Base-by-base conservation (phyloP, 2,797 vertebrate species). In the Oceanodroma leucorhoa region DNA sequence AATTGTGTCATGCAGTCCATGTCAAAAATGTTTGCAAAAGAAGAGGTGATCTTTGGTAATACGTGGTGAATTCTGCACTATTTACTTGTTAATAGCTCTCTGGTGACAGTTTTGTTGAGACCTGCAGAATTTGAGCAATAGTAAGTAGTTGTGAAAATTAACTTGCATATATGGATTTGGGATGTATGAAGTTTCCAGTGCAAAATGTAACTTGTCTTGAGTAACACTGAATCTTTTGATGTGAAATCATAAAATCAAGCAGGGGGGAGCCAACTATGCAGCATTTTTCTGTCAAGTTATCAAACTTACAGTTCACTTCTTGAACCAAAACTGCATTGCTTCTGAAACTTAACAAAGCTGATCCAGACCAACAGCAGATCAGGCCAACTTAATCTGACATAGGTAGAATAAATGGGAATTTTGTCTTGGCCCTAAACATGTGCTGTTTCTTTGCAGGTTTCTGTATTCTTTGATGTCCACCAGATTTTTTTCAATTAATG, bases 391-490 rank as follows among this genome's bases (percentile, higher is more conserved):
- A 93, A 95, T 96, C 96, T 95, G 94, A 95, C 82, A 83, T 73
- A 90, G 83, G 84, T 97, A 92, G 92, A 96, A 85, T 90, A 97
- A 97, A 96, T 95, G 93, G 95, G 79, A 97, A 97, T 95, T 96
- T 97, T 96, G 92, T 97, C 94, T 98, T 96, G 96, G 91, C 95
- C 97, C 95, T 96, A 95, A 97, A 97, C 93, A 95, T 97, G 89
- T 96, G 96, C 96, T 97, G 94, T 96, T 97, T 92, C 85, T 97
- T 97, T 96, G 94, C 89, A 97, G 88, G 89, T 97, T 97, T 97
- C 97, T 97, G 72, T 94, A 91, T 97, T 97, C 97, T 97, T 96
- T 96, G 73, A 83, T 97, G 92, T 97, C 95, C 89, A 92, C 93
- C 92, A 93, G 72, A 72, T 88, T 94, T 96, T 91, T 84, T 79